phyloP scores from a whole-genome alignment of 2,888 invertebrate genomes.

The Phania funesta region DNA sequence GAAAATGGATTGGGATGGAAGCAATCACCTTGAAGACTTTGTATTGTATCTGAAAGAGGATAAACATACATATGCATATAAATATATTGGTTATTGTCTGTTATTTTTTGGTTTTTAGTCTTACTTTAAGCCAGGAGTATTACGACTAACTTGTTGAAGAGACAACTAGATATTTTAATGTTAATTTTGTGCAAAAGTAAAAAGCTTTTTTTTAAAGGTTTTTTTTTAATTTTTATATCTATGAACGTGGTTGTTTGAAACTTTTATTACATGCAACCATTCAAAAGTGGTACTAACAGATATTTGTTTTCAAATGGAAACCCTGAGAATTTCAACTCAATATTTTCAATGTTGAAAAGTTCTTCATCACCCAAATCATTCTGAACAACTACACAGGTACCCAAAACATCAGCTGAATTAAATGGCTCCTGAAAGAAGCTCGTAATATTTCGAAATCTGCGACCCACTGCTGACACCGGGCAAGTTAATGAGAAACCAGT shows the following conservation, averaged over 20 bases:
- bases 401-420: slow-evolving; percentile 39
- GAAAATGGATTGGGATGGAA: too few relatives aligned
- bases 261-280: slow-evolving; percentile 28
- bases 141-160: neutral
- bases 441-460: slow-evolving; percentile 35
- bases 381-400: slow-evolving; percentile 43
- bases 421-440: slow-evolving; percentile 54
- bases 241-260: neutral
- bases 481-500: slow-evolving; percentile 31
- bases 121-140: slow-evolving; percentile 12
- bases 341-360: slow-evolving; percentile 38
- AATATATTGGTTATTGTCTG: neutral
- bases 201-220: too few relatives aligned
- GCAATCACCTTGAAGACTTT: neutral
- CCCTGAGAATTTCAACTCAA: slow-evolving; percentile 44
- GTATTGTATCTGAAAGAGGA: neutral
- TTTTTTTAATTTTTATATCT: too few relatives aligned
- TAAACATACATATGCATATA: too few relatives aligned
- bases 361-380: slow-evolving; percentile 44
- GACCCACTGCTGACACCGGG: slow-evolving; percentile 20
- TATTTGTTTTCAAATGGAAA: slow-evolving; percentile 25
- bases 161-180: slow-evolving; percentile 21
- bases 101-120: neutral
- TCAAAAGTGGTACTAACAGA: slow-evolving; percentile 17
- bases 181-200: neutral